Conservation (phyloP, 1,140 invertebrate genomes). For the Linepithema humile region DNA sequence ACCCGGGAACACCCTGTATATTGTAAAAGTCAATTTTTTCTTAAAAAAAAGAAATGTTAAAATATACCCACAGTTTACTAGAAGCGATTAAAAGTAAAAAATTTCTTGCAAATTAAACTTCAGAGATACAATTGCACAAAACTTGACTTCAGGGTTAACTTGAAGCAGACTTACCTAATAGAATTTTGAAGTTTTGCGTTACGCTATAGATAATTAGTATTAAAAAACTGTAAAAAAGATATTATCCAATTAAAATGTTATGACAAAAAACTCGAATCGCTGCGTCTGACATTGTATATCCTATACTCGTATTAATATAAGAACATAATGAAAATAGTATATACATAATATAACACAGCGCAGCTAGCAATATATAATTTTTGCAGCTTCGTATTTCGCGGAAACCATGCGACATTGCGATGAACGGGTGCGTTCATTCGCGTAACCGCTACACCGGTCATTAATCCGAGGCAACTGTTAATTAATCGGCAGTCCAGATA, state of each 20-base stretch:
- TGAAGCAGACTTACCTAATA: background rate
- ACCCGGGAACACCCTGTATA: too few species aligned
- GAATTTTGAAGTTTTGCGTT: background rate
- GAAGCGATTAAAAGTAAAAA: background rate
- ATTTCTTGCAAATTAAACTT: background rate
- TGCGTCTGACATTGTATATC: background rate
- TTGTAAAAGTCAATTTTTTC: too few species aligned
- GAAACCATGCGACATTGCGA: background rate
- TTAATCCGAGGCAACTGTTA: slow-evolving; percentile 46
- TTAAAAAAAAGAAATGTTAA: too few species aligned
- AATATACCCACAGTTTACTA: too few species aligned
- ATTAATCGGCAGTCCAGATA: slow-evolving; percentile 60
- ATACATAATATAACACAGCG: too few species aligned
- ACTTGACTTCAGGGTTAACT: too few species aligned
- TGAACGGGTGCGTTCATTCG: background rate
- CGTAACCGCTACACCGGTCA: slow-evolving; percentile 16
- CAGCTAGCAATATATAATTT: background rate
- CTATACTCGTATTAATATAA: too few species aligned
- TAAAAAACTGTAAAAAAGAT: background rate
- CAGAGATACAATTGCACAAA: background rate
- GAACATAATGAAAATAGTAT: too few species aligned
- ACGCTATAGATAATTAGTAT: background rate
- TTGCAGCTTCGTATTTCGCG: background rate
- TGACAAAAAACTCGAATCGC: too few species aligned
- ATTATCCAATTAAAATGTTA: too few species aligned